Conservation (phyloP, 2,888 invertebrate genomes). For the Drosophila merina region DNA sequence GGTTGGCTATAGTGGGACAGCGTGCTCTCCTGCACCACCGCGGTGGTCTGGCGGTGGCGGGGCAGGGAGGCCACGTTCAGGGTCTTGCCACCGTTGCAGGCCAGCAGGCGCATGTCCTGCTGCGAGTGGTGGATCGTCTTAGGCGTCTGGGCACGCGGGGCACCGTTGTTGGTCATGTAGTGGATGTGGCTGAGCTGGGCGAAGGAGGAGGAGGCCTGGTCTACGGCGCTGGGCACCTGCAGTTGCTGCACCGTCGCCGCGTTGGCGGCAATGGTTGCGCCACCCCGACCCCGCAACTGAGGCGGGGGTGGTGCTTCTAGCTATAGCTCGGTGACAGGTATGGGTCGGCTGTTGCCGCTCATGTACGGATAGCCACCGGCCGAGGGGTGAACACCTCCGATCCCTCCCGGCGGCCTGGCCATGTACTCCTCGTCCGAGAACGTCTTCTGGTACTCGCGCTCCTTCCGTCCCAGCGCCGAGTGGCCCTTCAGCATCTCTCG, state of each 20-base stretch:
- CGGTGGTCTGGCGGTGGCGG: slow-evolving; percentile 52
- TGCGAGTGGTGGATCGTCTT: slow-evolving; percentile 68
- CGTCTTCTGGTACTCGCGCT: slow-evolving; percentile 95
- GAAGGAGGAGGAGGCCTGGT: slow-evolving; percentile 73
- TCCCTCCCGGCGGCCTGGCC: slow-evolving; percentile 83
- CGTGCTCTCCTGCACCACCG: slow-evolving; percentile 67
- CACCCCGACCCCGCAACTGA: slow-evolving; percentile 86
- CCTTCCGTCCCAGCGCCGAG: slow-evolving; percentile 87
- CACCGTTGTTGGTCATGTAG: slow-evolving; percentile 81
- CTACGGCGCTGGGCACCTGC: slow-evolving; percentile 80
- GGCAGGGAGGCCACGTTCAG: slow-evolving; percentile 73
- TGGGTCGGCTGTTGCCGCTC: slow-evolving; percentile 86
- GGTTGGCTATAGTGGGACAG: slow-evolving; percentile 82
- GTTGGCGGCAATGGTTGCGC: slow-evolving; percentile 45
- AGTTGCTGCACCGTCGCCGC: slow-evolving; percentile 80
- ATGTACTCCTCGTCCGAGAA: slow-evolving; percentile 94
- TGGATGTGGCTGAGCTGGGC: slow-evolving; percentile 84
- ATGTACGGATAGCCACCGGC: slow-evolving; percentile 70
- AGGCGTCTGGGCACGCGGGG: slow-evolving; percentile 14
- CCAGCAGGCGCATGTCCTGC: slow-evolving; percentile 78
- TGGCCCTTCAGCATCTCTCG: slow-evolving; percentile 91
- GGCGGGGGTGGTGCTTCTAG: slow-evolving; percentile 95
- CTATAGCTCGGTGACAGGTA: slow-evolving; percentile 97
- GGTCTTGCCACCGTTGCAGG: slow-evolving; percentile 72
- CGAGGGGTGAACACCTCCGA: slow-evolving; percentile 78